phyloP scores from a whole-genome alignment of 2,888 invertebrate species.

The Boloria selene region DNA sequence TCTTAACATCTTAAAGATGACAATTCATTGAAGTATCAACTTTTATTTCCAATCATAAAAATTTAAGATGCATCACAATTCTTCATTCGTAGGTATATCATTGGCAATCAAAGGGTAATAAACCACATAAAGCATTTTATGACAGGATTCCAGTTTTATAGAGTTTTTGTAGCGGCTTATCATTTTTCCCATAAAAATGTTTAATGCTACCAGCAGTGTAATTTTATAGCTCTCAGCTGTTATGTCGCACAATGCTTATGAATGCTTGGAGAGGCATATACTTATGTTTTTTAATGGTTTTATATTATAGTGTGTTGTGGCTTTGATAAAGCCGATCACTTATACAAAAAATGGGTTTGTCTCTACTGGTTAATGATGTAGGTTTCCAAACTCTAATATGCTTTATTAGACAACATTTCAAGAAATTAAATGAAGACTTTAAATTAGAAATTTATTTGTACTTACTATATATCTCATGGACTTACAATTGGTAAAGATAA shows the following conservation, averaged over 20 bases:
- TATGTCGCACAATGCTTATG: constrained; percentile 19
- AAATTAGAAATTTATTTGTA: no score
- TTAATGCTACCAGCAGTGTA: constrained; percentile 49
- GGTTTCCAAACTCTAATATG: no score
- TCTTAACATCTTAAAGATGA: no score
- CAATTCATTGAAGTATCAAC: not conserved
- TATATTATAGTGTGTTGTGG: not conserved
- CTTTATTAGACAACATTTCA: no score
- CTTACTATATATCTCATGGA: no score
- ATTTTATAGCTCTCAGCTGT: constrained; percentile 27
- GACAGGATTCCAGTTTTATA: constrained; percentile 59
- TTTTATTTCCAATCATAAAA: constrained; percentile 13
- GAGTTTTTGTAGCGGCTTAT: constrained; percentile 67
- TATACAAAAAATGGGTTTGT: no score
- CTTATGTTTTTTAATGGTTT: not conserved
- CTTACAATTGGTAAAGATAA: no score
- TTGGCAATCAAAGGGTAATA: constrained; percentile 40
- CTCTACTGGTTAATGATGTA: no score
- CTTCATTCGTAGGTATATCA: constrained; percentile 26
- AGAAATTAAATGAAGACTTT: no score
- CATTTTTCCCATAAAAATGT: constrained; percentile 65
- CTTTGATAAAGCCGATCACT: no score
- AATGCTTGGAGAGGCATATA: not conserved
- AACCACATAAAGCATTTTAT: constrained; percentile 45
- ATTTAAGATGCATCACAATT: constrained; percentile 14